A percentile compares a stretch with the other conserved stretches of the same genome.
Evolutionary conservation across 2,113 vertebrate genomes (phyloP).

Genomic region (Sphaerodactylus townsendi): DNA sequence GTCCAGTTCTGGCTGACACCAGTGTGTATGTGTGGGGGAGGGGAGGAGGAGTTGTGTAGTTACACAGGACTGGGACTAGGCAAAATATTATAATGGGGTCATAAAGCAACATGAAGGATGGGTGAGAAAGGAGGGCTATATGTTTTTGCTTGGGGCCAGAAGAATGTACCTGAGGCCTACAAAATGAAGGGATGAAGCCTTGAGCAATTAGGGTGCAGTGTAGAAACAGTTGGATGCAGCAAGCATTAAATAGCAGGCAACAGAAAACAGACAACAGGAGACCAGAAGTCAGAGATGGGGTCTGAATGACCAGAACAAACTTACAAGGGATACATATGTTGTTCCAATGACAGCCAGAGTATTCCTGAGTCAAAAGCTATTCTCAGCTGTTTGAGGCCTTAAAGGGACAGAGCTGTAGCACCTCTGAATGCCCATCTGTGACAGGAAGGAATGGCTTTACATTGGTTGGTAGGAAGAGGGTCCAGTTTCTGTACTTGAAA

Average conservation of each 20-base stretch:
- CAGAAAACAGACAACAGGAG: background rate
- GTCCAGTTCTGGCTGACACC: no score
- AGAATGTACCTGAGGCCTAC: background rate
- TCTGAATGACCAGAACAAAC: background rate
- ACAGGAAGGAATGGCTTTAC: background rate
- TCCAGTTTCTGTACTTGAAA: background rate
- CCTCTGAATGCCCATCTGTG: no score
- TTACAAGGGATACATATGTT: background rate
- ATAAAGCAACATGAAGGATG: background rate
- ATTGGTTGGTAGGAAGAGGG: background rate
- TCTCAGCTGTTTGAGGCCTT: background rate
- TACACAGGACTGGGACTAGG: background rate
- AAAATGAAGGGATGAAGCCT: background rate
- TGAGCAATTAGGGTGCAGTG: background rate
- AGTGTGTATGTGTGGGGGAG: no score
- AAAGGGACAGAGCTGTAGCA: background rate
- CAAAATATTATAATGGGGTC: background rate
- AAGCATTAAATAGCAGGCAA: background rate
- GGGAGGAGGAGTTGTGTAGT: background rate
- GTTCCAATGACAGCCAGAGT: background rate
- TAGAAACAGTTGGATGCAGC: background rate
- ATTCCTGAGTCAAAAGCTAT: background rate
- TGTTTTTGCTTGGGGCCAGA: background rate
- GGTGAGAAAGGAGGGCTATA: background rate
- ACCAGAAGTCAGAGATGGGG: background rate